Percentiles rank a stretch among this genome's conserved stretches.
phyloP scores from a whole-genome alignment of 2,113 vertebrate species.

The Apodemus sylvaticus region DNA sequence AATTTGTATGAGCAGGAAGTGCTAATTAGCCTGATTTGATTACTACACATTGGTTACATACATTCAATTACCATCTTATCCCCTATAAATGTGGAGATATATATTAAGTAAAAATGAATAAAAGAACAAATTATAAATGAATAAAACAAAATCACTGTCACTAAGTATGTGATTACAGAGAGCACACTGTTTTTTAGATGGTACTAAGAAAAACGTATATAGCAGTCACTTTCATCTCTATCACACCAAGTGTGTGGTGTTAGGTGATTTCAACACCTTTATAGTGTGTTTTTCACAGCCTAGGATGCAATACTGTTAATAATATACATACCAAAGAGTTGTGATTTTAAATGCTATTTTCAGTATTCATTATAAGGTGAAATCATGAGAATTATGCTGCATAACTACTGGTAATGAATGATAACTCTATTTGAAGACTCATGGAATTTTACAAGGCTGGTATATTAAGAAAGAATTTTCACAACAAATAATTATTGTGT shows the following conservation, averaged over 20 bases:
- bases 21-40: neutral
- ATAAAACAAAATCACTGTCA: neutral
- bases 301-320: neutral
- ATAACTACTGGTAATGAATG: neutral
- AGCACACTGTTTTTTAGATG: neutral
- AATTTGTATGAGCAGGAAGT: neutral
- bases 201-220: neutral
- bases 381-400: neutral
- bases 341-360: neutral
- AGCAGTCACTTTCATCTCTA: neutral
- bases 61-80: neutral
- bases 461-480: neutral
- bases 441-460: neutral
- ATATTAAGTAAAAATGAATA: neutral
- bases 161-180: neutral
- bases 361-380: neutral
- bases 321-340: neutral
- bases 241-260: neutral
- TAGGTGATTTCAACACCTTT: neutral
- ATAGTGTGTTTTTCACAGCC: neutral
- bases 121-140: neutral
- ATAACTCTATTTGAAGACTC: neutral
- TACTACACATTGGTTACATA: neutral
- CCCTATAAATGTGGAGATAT: neutral
- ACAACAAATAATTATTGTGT: neutral